A percentile compares a stretch with the other conserved stretches of the same genome.
Conservation (phyloP, 2,113 vertebrate species). For the Plecotus auritus region DNA sequence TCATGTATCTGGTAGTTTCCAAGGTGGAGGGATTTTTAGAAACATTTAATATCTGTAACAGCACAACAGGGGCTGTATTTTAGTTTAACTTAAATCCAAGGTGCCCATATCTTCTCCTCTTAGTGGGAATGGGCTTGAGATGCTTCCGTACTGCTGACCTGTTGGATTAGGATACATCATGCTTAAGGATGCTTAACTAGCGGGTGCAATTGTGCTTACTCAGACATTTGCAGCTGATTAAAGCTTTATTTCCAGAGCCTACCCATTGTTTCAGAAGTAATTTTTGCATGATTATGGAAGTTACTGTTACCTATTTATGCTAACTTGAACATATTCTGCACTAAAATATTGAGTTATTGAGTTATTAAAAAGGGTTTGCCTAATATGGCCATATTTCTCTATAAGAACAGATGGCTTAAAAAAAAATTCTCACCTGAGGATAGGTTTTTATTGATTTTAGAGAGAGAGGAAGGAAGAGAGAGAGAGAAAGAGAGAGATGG, state of each 20-base stretch:
- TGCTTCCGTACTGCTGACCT: conserved; percentile 58
- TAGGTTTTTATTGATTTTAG: background rate
- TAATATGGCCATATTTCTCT: conserved; percentile 1
- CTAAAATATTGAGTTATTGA: conserved; percentile 28
- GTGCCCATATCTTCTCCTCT: background rate
- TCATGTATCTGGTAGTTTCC: background rate
- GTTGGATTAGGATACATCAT: conserved; percentile 56
- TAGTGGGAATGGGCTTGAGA: conserved; percentile 5
- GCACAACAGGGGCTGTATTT: background rate
- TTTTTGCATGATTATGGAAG: conserved; percentile 60
- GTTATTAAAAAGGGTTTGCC: conserved; percentile 55
- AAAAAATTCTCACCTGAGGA: background rate
- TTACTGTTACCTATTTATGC: conserved; percentile 58
- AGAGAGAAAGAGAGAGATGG: no score
- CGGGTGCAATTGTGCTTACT: conserved; percentile 54
- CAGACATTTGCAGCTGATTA: conserved; percentile 51
- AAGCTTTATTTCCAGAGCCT: conserved; percentile 54
- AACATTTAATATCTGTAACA: background rate
- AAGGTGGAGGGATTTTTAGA: background rate
- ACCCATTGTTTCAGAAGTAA: conserved; percentile 61
- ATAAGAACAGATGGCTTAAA: background rate
- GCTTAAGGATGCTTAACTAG: conserved; percentile 28
- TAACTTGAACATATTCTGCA: conserved; percentile 53
- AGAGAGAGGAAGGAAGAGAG: background rate
- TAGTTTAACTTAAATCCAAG: background rate